phyloP scores from a whole-genome alignment of 2,113 vertebrate species.

The Gymnocephalus cernua region DNA sequence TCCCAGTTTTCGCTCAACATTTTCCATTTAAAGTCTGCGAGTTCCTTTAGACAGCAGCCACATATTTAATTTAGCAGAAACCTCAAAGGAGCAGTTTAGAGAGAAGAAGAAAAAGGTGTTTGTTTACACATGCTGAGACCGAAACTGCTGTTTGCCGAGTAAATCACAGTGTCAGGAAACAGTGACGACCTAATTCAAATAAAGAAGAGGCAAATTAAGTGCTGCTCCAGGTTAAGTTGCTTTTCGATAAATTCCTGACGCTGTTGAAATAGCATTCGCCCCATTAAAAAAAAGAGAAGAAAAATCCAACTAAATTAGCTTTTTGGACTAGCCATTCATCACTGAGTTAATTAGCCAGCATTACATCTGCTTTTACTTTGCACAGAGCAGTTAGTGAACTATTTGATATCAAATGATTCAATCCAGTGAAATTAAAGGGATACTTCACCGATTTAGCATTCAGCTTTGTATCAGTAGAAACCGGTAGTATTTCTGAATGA shows the following conservation, averaged over 20 bases:
- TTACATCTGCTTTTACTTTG: conserved; percentile 27
- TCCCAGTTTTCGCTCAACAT: background rate
- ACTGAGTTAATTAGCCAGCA: conserved; percentile 61
- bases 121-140: conserved; percentile 37
- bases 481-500: too few relatives aligned
- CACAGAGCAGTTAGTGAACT: conserved; percentile 18
- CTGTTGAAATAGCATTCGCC: conserved; percentile 15
- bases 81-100: conserved; percentile 43
- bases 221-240: conserved; percentile 29
- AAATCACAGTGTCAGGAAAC: conserved; percentile 47
- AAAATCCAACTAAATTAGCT: conserved; percentile 46
- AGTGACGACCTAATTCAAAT: conserved; percentile 29
- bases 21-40: background rate
- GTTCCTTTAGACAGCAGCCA: conserved; percentile 28
- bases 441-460: too few relatives aligned
- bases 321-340: conserved; percentile 44
- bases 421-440: conserved; percentile 36
- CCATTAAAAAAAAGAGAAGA: conserved; percentile 19
- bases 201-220: conserved; percentile 34
- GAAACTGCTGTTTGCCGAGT: conserved; percentile 46
- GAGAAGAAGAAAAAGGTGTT: conserved; percentile 26
- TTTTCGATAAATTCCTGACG: conserved; percentile 21
- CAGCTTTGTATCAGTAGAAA: too few relatives aligned
- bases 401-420: conserved; percentile 58
- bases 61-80: conserved; percentile 48